Evolutionary conservation across 2,797 vertebrate genomes (phyloP).

Genomic region (Meriones psammophilus): DNA sequence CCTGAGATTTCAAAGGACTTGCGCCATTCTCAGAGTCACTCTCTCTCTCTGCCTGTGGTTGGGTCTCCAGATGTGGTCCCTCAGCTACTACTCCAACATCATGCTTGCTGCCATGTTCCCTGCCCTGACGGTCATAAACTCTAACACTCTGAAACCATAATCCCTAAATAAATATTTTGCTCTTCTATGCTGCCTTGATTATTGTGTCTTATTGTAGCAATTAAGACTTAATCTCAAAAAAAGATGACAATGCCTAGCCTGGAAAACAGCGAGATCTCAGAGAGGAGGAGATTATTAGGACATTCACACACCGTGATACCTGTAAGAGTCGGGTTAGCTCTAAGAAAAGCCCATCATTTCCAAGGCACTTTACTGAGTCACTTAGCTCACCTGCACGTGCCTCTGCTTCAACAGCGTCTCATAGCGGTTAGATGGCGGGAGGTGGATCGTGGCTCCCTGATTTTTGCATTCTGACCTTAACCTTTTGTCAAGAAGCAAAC

Average conservation of each 20-base stretch:
- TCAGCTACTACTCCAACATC: background rate
- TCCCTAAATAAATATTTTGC: background rate
- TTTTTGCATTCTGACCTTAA: slow-evolving; percentile 97
- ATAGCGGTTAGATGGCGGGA: slow-evolving; percentile 95
- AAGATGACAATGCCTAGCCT: background rate
- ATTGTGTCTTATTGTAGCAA: background rate
- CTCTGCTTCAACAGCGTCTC: slow-evolving; percentile 97
- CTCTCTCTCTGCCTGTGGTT: background rate
- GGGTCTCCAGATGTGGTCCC: background rate
- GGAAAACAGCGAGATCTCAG: background rate
- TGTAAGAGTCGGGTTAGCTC: background rate
- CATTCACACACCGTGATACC: background rate
- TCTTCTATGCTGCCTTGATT: background rate
- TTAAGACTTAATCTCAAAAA: background rate
- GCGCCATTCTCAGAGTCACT: background rate
- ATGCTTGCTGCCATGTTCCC: background rate
- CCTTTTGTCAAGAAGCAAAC: slow-evolving; percentile 97
- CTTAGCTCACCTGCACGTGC: slow-evolving; percentile 94
- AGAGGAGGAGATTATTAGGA: background rate
- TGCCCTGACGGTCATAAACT: background rate
- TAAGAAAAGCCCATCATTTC: background rate
- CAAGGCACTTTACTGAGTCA: rapidly evolving
- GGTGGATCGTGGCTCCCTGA: slow-evolving; percentile 95
- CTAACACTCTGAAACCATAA: background rate
- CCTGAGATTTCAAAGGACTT: background rate